phyloP scores from a whole-genome alignment of 2,797 vertebrate genomes.

The Aselliscus stoliczkanus region DNA sequence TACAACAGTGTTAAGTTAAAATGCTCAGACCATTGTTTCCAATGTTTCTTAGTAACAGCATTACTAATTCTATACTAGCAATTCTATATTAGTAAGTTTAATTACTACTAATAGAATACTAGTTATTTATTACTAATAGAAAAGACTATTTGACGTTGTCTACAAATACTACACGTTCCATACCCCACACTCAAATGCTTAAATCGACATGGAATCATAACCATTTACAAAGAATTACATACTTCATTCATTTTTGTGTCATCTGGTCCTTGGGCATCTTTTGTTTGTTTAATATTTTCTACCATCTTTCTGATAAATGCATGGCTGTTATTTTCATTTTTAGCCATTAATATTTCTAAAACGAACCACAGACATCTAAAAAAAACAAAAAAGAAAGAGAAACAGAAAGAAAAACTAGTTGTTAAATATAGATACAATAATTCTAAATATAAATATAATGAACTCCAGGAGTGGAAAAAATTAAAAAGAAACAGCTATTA shows the following conservation, averaged over 20 bases:
- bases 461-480: neutral
- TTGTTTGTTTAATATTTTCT: conserved; percentile 99
- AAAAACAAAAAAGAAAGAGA: conserved; percentile 26
- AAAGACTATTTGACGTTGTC: neutral
- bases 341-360: conserved; percentile 97
- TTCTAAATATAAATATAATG: conserved; percentile 1
- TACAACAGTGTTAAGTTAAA: neutral
- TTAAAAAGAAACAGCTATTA: neutral
- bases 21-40: neutral
- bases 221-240: conserved; percentile 56
- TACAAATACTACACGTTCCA: neutral
- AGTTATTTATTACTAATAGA: neutral
- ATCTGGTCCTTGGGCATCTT: conserved; percentile 92
- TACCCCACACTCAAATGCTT: neutral
- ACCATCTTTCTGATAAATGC: conserved; percentile 99
- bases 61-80: neutral
- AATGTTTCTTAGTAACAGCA: neutral
- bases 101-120: neutral
- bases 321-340: conserved; percentile 99
- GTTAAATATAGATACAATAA: conserved; percentile 35
- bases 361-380: conserved; percentile 97
- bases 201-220: neutral
- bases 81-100: neutral
- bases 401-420: neutral
- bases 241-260: conserved; percentile 98